Percentiles rank a stretch among this genome's conserved stretches.
phyloP scores from a whole-genome alignment of 1,140 invertebrate species.

The Brachionus rubens region DNA sequence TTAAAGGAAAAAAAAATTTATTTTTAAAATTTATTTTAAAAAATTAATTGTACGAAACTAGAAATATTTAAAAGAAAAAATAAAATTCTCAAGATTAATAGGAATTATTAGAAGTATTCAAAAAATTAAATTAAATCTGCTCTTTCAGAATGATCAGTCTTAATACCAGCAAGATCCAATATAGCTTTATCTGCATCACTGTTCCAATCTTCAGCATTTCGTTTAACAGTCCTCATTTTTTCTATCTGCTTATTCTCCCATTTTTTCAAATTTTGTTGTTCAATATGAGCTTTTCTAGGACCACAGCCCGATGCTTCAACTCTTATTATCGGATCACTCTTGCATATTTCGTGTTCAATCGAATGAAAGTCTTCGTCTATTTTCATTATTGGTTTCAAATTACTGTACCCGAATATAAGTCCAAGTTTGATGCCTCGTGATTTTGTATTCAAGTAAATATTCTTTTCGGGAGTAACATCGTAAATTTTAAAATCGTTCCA shows the following conservation, averaged over 20 bases:
- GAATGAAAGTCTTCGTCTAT: slow-evolving; percentile 41
- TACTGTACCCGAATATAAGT: slow-evolving; percentile 30
- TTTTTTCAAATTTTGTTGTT: slow-evolving; percentile 38
- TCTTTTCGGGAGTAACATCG: background rate
- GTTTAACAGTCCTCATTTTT: slow-evolving; percentile 40
- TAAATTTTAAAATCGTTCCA: slow-evolving; percentile 45
- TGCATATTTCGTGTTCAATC: slow-evolving; percentile 26
- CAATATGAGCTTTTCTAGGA: background rate
- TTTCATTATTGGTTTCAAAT: background rate
- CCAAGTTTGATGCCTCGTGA: slow-evolving; percentile 25
- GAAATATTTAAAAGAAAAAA: background rate
- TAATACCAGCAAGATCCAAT: slow-evolving; percentile 42
- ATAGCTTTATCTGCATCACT: slow-evolving; percentile 37
- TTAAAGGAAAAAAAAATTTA: background rate
- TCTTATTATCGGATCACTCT: slow-evolving; percentile 34
- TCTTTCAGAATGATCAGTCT: slow-evolving; percentile 45
- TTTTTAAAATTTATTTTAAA: background rate
- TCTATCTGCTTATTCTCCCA: slow-evolving; percentile 41
- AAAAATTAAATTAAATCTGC: too few species aligned
- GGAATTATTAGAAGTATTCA: background rate
- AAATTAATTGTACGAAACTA: background rate
- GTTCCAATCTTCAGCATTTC: slow-evolving; percentile 23
- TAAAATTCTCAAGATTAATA: background rate
- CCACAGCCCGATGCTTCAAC: slow-evolving; percentile 42
- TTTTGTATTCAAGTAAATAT: slow-evolving; percentile 45